Conservation (phyloP, 2,113 vertebrate species). For the Piaya cayana region DNA sequence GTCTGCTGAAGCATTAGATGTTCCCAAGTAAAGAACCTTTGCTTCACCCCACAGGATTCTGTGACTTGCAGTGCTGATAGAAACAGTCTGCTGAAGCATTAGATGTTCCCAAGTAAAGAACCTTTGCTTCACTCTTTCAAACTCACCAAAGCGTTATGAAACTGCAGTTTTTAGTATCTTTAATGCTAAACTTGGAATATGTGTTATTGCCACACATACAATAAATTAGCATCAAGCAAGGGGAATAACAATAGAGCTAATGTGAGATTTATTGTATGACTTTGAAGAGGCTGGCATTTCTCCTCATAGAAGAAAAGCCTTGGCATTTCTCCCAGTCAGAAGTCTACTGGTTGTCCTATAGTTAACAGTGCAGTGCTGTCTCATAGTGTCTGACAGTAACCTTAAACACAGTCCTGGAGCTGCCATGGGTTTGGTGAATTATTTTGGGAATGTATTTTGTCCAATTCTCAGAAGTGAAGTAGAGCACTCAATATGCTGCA, state of each 20-base stretch:
- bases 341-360: background rate
- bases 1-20: background rate
- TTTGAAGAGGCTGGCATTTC: background rate
- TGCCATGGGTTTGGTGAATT: background rate
- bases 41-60: no score
- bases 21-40: conserved; percentile 26
- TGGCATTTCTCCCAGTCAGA: background rate
- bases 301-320: background rate
- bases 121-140: background rate
- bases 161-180: background rate
- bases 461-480: background rate
- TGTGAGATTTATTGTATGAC: background rate
- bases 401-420: background rate
- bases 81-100: background rate
- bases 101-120: conserved; percentile 20
- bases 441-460: background rate
- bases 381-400: background rate
- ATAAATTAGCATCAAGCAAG: background rate
- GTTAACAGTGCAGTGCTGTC: background rate
- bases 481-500: background rate
- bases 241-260: background rate
- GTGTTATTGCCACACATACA: background rate
- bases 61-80: no score
- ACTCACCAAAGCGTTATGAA: background rate
- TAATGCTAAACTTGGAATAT: background rate